A percentile compares a stretch with the other conserved stretches of the same genome.
Evolutionary conservation across 2,113 vertebrate genomes (phyloP).

Genomic region (Neoarius graeffei): DNA sequence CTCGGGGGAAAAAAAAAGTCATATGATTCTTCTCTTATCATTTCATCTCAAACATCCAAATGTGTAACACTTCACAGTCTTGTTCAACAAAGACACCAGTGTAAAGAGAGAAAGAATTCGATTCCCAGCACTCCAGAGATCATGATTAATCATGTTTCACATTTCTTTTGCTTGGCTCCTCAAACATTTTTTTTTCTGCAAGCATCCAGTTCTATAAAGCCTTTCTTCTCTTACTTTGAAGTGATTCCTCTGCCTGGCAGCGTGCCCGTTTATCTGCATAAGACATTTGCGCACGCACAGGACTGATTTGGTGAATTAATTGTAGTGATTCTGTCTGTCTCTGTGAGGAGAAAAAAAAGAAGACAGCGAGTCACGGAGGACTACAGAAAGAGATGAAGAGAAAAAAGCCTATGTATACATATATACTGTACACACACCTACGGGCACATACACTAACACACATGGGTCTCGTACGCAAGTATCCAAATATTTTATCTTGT

Average conservation of each 20-base stretch:
- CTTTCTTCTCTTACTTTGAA: slow-evolving; percentile 29
- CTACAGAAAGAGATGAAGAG: background rate
- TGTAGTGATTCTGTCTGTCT: slow-evolving; percentile 16
- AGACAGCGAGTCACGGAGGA: background rate
- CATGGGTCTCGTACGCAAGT: background rate
- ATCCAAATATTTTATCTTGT: background rate
- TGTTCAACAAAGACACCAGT: slow-evolving; percentile 20
- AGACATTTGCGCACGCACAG: slow-evolving; percentile 44
- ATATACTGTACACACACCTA: background rate
- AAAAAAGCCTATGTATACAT: background rate
- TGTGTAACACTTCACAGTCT: slow-evolving; percentile 1
- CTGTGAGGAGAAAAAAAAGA: background rate
- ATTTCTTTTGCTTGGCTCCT: slow-evolving; percentile 27
- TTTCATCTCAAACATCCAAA: slow-evolving; percentile 37
- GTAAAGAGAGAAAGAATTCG: background rate
- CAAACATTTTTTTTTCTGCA: background rate
- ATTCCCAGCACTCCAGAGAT: slow-evolving; percentile 23
- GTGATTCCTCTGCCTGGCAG: slow-evolving; percentile 34
- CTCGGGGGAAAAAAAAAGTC: background rate
- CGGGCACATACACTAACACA: background rate
- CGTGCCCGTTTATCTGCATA: slow-evolving; percentile 47
- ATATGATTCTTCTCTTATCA: slow-evolving; percentile 8
- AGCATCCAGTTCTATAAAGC: slow-evolving; percentile 22
- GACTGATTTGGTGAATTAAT: slow-evolving; percentile 48
- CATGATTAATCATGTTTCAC: slow-evolving; percentile 38